Evolutionary conservation across 2,888 invertebrate species (phyloP), one percentile per base, ranked within the genome.

Genomic region (Augiades crinisus): DNA sequence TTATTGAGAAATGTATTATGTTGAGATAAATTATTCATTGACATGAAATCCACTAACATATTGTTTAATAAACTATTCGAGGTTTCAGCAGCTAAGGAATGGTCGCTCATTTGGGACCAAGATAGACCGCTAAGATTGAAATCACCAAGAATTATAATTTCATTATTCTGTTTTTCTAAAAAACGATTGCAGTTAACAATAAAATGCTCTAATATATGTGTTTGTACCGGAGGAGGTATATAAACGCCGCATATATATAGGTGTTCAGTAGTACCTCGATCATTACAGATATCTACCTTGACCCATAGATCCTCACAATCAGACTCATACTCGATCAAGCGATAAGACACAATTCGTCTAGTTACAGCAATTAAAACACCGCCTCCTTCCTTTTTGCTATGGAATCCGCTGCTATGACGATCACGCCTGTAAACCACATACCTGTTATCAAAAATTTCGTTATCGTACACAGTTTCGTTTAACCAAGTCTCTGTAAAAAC

Each of bases 301-400:
- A 56, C 40, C 56, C 53, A 56, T n/a, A 56, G n/a, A 37, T 56
- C 55, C 10, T 55, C 53, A 30, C 55, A 55, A 3, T 49, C 22
- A 3, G 46, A 53, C 17, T 47, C 31, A 8, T 1, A 3, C 4
- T 13, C 13, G 8, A 7, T 2, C 7, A 40, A 12, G 5, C 14
- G n/a, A 22, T n/a, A n/a, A n/a, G n/a, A n/a, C n/a, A n/a, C n/a
- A n/a, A n/a, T n/a, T n/a, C n/a, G n/a, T n/a, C 1, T 24, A 27
- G 7, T 31, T 31, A 36, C 45, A 16, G 45, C 51, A 14, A 52
- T 38, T 7, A 54, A 17, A 8, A 49, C 34, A 7, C 54, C 54
- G 8, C 49, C 49, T 5, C 24, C 45, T 8, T 41, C 34, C 12
- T 37, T 38, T 21, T 40, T 47, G 3, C 4, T 19, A 3, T 47